Percentiles rank a stretch among this genome's conserved stretches.
Conservation (phyloP, 2,888 invertebrate genomes). For the Cenopis cana region DNA sequence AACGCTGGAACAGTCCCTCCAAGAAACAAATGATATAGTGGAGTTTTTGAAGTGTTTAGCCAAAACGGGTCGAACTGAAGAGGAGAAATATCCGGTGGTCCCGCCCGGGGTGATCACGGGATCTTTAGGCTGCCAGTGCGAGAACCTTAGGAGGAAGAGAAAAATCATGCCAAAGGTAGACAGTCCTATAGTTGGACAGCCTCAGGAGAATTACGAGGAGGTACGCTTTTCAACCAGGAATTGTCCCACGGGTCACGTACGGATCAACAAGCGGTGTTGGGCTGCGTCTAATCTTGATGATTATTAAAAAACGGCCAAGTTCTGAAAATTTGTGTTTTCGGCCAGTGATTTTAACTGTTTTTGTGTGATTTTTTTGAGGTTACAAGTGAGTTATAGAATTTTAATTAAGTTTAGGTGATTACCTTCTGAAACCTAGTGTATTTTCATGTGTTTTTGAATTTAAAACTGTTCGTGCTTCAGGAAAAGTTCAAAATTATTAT, state of each 20-base stretch:
- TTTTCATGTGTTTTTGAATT: too few relatives aligned
- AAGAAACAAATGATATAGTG: constrained; percentile 28
- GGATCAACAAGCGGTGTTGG: neutral
- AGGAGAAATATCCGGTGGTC: constrained; percentile 14
- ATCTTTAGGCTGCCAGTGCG: constrained; percentile 20
- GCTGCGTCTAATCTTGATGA: neutral
- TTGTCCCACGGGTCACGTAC: constrained; percentile 25
- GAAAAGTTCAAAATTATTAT: too few relatives aligned
- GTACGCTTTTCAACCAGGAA: neutral
- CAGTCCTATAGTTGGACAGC: neutral
- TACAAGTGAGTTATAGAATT: neutral
- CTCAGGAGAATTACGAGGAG: neutral
- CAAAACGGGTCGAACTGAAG: neutral
- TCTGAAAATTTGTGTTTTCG: neutral
- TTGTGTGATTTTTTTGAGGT: neutral
- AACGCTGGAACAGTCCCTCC: neutral
- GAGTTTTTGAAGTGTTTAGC: constrained; percentile 10
- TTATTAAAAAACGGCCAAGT: neutral
- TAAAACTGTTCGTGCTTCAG: too few relatives aligned
- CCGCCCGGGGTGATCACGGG: constrained; percentile 20
- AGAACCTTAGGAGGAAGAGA: constrained; percentile 37
- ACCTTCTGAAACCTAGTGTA: too few relatives aligned
- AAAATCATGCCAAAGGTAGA: constrained; percentile 20
- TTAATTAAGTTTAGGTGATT: too few relatives aligned
- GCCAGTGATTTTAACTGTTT: constrained; percentile 4